Evolutionary conservation across 2,113 vertebrate species (phyloP).

Genomic region (Macrotus californicus): DNA sequence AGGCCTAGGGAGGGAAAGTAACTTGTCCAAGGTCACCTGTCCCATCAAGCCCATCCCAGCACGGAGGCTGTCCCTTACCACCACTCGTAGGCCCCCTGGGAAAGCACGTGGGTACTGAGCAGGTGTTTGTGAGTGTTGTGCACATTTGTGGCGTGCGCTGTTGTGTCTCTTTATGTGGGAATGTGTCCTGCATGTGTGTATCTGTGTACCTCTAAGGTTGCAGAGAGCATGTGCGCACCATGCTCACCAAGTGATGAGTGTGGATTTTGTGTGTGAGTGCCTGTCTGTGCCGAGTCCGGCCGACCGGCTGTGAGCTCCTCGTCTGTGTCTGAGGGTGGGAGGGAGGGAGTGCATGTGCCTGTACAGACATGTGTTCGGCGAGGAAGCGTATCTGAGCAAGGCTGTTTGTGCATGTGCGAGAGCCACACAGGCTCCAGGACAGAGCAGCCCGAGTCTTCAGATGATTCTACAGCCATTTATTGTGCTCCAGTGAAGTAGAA

Average conservation of each 20-base stretch:
- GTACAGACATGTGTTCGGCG: rapidly evolving
- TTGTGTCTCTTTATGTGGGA: not conserved
- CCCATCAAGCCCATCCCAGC: not conserved
- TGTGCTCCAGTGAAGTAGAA: conserved; percentile 75
- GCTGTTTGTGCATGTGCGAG: rapidly evolving
- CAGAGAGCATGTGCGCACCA: not conserved
- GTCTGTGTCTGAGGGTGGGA: not conserved
- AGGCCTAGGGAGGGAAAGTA: not conserved
- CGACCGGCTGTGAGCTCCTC: not conserved
- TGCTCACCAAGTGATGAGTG: not conserved
- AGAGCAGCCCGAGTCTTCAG: not conserved
- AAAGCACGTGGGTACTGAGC: not conserved
- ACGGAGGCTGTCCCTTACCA: not conserved
- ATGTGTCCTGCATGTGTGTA: not conserved
- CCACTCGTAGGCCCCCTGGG: not conserved
- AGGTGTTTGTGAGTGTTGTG: too few species aligned
- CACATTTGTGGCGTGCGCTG: not conserved
- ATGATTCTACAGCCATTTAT: conserved; percentile 66
- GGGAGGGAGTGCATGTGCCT: not conserved
- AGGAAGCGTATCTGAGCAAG: rapidly evolving
- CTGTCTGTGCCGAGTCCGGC: not conserved
- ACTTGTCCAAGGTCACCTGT: not conserved
- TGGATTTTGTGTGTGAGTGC: not conserved
- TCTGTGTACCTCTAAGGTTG: not conserved
- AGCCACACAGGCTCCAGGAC: not conserved